phyloP scores from a whole-genome alignment of 2,888 invertebrate genomes.

The Eustalomyia histrio region DNA sequence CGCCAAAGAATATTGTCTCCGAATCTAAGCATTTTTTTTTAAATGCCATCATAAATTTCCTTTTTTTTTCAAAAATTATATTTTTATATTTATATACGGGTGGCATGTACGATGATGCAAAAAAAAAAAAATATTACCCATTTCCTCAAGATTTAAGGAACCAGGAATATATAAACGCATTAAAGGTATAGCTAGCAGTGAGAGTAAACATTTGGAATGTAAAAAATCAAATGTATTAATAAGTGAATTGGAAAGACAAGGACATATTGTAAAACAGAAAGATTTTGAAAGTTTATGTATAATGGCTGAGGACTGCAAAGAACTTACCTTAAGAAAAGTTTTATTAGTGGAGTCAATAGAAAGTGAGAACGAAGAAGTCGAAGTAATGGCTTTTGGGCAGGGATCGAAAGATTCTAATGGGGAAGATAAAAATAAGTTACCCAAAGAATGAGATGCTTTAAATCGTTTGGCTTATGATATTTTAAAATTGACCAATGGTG shows the following conservation, averaged over 20 bases:
- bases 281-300: conserved; percentile 58
- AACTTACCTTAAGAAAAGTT: conserved; percentile 1
- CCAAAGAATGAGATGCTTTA: conserved; percentile 70
- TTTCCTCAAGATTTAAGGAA: conserved; percentile 70
- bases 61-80: too few relatives aligned
- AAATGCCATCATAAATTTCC: too few relatives aligned
- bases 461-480: conserved; percentile 75
- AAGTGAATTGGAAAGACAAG: conserved; percentile 65
- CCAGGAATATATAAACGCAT: conserved; percentile 72
- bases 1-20: too few relatives aligned
- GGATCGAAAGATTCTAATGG: background rate
- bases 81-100: too few relatives aligned
- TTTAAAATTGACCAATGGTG: conserved; percentile 73
- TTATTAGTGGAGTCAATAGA: conserved; percentile 50
- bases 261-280: conserved; percentile 66
- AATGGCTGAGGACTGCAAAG: conserved; percentile 51
- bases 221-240: conserved; percentile 68
- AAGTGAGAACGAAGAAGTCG: conserved; percentile 12
- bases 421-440: conserved; percentile 34
- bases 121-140: conserved; percentile 70
- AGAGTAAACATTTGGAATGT: background rate
- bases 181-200: conserved; percentile 41
- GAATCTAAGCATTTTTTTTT: too few relatives aligned
- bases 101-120: too few relatives aligned
- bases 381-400: background rate